phyloP scores from a whole-genome alignment of 2,888 invertebrate species.

The Penaeus monodon region DNA sequence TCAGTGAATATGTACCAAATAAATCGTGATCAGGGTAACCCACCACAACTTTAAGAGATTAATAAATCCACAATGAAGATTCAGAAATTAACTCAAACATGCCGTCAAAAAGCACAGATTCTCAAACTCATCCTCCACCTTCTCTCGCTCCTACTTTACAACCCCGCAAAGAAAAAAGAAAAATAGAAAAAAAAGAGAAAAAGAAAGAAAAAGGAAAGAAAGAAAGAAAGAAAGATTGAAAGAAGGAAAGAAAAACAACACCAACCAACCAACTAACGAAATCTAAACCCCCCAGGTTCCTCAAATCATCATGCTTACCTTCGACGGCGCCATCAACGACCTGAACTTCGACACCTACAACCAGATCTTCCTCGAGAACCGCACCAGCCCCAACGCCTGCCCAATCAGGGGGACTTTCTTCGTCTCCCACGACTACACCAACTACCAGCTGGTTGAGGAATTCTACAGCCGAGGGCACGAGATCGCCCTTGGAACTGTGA shows the following conservation, averaged over 20 bases:
- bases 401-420: slow-evolving; percentile 92
- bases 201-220: not conserved
- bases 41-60: too few species aligned
- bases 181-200: not conserved
- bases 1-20: too few species aligned
- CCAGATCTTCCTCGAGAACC: slow-evolving; percentile 82
- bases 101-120: too few species aligned
- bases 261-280: not conserved
- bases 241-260: not conserved
- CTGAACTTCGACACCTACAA: slow-evolving; percentile 90
- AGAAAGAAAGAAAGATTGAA: not conserved
- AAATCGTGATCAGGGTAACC: too few species aligned
- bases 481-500: slow-evolving; percentile 78
- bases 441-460: slow-evolving; percentile 92
- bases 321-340: slow-evolving; percentile 92
- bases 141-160: too few species aligned
- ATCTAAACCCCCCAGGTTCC: slow-evolving; percentile 77
- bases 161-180: not conserved
- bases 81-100: too few species aligned
- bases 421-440: slow-evolving; percentile 88
- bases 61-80: too few species aligned
- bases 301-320: slow-evolving; percentile 91
- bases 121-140: not conserved
- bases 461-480: slow-evolving; percentile 91
- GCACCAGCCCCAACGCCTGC: slow-evolving; percentile 90